Base-by-base conservation (phyloP, 1,140 invertebrate genomes). In the Druon quercuslanigerum region DNA sequence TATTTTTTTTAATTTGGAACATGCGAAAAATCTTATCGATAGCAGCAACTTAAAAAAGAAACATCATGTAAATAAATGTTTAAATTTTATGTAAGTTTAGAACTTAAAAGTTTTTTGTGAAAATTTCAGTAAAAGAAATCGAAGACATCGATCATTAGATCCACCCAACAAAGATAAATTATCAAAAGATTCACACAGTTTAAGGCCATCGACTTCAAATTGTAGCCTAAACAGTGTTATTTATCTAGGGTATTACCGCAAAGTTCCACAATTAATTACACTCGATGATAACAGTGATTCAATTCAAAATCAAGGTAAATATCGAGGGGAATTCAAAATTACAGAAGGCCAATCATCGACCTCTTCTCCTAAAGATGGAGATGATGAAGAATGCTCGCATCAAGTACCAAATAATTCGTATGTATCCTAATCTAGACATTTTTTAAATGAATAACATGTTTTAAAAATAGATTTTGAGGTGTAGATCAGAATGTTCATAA, bases 241-340 rank as follows among this genome's bases (percentile, higher is more conserved):
- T 66, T 90, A 66, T 77, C 72, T 90, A 1, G 87, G 87, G 3
- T 77, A 60, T 1, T 85, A 78, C 66, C 78, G 74, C 14, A 88
- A 88, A 79, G 76, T 82, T 54, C 86, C 88, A 1, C 76, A 83
- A 33, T 57, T 90, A 7, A 73, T 90, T 25, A 77, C 77, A 11
- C 50, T 88, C 0, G 86, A 86, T 13, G 82, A 85, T n/a, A 82
- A 19, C 16, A 71, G 50, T 1, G 84, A 85, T 66, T 66, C 60
- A 3, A 12, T 66, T 40, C 14, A 66, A 66, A 66, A 46, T 46
- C 60, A 14, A 16, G 14, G 14, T 13, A 14, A 66, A 40, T 3
- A 66, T 40, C 33, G 40, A 66, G 13, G 9, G 8, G 33, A 66
- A 46, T 16, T 8, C 16, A 14, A 13, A 40, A 1, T 66, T 1